These are phyloP conservation scores for Elgaria multicarinata DNA, from an alignment of 2,113 vertebrate genomes.

Conservation along the genomic window DNA sequence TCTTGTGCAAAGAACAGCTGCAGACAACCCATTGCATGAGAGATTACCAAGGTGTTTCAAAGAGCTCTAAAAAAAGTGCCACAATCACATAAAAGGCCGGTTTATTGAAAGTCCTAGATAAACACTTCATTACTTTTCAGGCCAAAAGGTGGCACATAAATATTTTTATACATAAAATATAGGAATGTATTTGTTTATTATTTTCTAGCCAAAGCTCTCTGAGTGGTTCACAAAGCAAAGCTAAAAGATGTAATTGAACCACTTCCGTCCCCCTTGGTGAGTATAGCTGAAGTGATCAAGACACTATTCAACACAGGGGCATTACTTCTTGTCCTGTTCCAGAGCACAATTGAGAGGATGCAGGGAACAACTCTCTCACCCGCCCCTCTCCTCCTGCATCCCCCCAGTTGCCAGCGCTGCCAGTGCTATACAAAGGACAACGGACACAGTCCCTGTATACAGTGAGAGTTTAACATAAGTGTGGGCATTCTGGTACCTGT, in stretches of 20 bases:
- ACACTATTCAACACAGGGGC: background rate
- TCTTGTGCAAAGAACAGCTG: slow-evolving; percentile 4
- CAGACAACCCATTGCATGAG: fast-evolving
- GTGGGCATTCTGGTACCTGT: background rate
- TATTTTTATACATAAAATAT: background rate
- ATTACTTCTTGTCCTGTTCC: background rate
- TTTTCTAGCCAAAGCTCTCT: background rate
- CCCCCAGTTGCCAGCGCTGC: too few species aligned
- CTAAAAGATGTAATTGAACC: background rate
- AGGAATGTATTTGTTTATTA: too few species aligned
- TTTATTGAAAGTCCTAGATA: background rate
- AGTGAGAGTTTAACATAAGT: too few species aligned
- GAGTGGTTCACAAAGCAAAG: too few species aligned
- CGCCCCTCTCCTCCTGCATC: background rate
- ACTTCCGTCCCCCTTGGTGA: background rate
- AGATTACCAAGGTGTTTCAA: slow-evolving; percentile 1
- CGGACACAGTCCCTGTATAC: too few species aligned
- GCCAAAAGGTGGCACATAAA: background rate
- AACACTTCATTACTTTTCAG: background rate
- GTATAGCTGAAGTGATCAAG: background rate
- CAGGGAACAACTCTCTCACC: background rate
- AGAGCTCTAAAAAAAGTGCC: background rate
- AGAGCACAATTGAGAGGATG: background rate
- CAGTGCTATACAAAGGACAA: too few species aligned
- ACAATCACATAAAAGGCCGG: background rate